Base-by-base conservation (phyloP, 2,113 vertebrate genomes). In the Tachycineta bicolor region DNA sequence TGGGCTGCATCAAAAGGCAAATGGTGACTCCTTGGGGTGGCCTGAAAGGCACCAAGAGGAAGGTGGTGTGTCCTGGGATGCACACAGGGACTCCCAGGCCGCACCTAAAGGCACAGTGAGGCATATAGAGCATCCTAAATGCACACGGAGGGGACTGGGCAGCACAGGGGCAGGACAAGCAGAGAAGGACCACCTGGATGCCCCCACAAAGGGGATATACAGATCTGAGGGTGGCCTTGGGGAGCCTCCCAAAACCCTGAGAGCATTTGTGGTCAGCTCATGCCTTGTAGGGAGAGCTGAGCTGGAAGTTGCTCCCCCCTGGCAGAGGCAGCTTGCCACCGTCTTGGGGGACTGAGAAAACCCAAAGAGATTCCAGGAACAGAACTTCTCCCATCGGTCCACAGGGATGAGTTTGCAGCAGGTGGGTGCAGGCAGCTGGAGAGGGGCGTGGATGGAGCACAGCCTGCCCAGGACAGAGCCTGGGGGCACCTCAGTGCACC, bases 191-290 rank as follows among this genome's bases (percentile, higher is more conserved):
- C 58, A 44, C 33, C 23, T 46, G n/a, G 28, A 19, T 13, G 7
- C 7, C 6, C 11, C 5, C 5, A 23, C 41, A 13, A 58, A 68
- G 31, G 34, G 28, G 14, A 26, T 22, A 22, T 55, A 63, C 39
- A 28, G 14, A n/a, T 46, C 34, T 7, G 3, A 62, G 47, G 2
- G 10, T n/a, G 33, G 14, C 28, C 47, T 29, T 23, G 8, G 23
- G 75, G 8, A 85, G 29, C 22, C 58, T 70, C 33, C 55, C 4
- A 2, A 43, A 67, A 34, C 11, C n/a, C 5, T 2, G 34, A 43
- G 33, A 88, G 23, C 55, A 49, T 18, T 29, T 49, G n/a, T 1
- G 1, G 46, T 11, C 69, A 56, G 39, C 10, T 12, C 0, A 0
- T 58, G 75, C 26, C 47, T 55, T 37, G 43, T 29, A 58, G 26